phyloP scores from a whole-genome alignment of 2,113 vertebrate species.

The Passer montanus region DNA sequence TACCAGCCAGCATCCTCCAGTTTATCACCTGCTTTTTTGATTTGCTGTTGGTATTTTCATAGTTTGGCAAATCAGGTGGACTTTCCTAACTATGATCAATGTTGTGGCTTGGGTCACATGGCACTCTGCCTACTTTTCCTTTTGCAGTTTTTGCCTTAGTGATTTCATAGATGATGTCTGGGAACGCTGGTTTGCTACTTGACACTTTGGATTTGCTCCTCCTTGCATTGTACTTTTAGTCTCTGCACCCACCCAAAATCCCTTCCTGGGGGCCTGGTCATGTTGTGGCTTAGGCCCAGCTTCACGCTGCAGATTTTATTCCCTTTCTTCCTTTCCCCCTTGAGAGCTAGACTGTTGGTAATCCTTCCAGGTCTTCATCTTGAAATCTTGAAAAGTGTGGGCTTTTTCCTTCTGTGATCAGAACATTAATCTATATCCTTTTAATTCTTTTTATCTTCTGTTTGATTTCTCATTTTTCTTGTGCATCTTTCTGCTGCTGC shows the following conservation, averaged over 20 bases:
- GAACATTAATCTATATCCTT: not conserved
- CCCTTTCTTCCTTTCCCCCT: not conserved
- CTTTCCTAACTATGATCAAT: not conserved
- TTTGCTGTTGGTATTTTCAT: not conserved
- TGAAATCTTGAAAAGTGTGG: not conserved
- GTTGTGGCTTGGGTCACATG: not conserved
- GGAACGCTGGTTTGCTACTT: not conserved
- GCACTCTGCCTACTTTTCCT: not conserved
- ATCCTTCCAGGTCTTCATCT: not conserved
- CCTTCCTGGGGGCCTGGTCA: not conserved
- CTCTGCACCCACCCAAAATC: not conserved
- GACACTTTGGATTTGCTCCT: not conserved
- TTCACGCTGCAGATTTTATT: not conserved
- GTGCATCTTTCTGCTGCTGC: not conserved
- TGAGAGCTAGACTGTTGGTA: not conserved
- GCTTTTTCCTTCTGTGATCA: not conserved
- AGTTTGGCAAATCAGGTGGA: not conserved
- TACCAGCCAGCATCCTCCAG: not conserved
- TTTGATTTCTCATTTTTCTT: not conserved
- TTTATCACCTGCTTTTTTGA: not conserved
- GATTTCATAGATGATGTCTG: not conserved
- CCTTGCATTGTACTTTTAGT: not conserved
- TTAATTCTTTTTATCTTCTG: not conserved
- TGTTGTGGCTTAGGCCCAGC: not conserved
- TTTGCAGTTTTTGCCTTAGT: not conserved